Percentiles rank a stretch among this genome's conserved stretches.
phyloP scores from a whole-genome alignment of 2,888 invertebrate genomes.

The Drosophila fulvimacula region DNA sequence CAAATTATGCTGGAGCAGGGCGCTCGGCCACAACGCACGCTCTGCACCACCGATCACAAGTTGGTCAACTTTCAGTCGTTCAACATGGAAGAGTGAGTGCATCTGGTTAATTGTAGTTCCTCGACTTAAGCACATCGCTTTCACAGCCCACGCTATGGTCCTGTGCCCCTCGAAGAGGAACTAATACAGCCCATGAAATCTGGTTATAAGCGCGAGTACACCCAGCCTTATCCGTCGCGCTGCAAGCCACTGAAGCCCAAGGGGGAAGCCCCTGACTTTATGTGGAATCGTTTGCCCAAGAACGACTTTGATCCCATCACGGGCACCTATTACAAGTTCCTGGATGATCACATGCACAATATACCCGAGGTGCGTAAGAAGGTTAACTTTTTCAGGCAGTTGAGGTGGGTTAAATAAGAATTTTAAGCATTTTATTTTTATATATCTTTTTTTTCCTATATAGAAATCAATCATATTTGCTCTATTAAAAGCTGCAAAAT shows the following conservation, averaged over 20 bases:
- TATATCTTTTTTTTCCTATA: background rate
- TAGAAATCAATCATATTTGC: constrained; percentile 65
- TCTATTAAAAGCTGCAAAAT: constrained; percentile 42
- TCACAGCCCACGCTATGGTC: constrained; percentile 62
- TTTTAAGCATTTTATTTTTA: background rate
- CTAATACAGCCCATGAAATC: constrained; percentile 46
- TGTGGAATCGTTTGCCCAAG: constrained; percentile 67
- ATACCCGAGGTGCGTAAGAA: constrained; percentile 58
- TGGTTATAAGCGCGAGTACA: constrained; percentile 53
- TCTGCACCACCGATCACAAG: constrained; percentile 51
- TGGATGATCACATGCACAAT: constrained; percentile 66
- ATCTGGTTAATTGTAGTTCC: accelerated
- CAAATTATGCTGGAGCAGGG: constrained; percentile 69
- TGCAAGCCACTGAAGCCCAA: constrained; percentile 46
- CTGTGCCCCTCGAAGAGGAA: constrained; percentile 35
- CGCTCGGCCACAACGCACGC: constrained; percentile 32
- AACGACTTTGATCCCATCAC: constrained; percentile 64
- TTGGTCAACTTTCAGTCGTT: constrained; percentile 69
- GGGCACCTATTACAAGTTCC: constrained; percentile 61
- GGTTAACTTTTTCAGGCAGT: constrained; percentile 65
- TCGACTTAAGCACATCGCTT: background rate
- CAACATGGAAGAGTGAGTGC: constrained; percentile 67
- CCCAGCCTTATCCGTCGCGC: constrained; percentile 49
- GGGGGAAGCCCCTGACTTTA: constrained; percentile 51
- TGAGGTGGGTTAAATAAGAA: constrained; percentile 38